Conservation (phyloP, 2,113 vertebrate species). For the Rhinolophus sinicus region DNA sequence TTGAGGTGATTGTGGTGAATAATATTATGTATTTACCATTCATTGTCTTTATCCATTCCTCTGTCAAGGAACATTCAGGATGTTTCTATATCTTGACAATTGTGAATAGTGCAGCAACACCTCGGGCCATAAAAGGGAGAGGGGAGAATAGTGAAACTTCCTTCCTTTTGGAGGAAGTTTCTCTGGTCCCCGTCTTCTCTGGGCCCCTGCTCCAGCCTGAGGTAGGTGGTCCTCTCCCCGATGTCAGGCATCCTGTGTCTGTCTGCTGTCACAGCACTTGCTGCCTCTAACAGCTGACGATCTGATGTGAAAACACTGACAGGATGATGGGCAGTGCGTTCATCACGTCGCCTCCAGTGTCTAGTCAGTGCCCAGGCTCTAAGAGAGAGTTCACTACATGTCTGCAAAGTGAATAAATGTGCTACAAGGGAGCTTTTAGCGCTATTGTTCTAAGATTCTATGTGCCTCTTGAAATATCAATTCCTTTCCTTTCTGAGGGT, state of each 20-base stretch:
- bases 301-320: background rate
- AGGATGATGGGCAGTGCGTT: background rate
- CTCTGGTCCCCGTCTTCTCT: background rate
- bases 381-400: background rate
- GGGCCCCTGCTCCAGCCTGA: background rate
- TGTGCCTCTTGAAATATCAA: background rate
- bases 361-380: background rate
- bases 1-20: background rate
- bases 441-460: background rate
- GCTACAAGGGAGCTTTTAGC: background rate
- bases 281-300: background rate
- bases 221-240: fast-evolving
- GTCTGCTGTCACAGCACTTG: background rate
- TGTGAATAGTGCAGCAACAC: background rate
- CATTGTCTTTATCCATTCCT: no score
- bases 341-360: background rate
- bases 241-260: background rate
- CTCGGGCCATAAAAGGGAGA: background rate
- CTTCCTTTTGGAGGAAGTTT: background rate
- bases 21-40: background rate
- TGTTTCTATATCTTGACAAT: background rate
- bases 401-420: background rate
- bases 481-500: background rate
- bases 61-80: no score
- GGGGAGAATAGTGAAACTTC: background rate